phyloP scores from a whole-genome alignment of 2,113 vertebrate genomes.

The Montifringilla adamsi region DNA sequence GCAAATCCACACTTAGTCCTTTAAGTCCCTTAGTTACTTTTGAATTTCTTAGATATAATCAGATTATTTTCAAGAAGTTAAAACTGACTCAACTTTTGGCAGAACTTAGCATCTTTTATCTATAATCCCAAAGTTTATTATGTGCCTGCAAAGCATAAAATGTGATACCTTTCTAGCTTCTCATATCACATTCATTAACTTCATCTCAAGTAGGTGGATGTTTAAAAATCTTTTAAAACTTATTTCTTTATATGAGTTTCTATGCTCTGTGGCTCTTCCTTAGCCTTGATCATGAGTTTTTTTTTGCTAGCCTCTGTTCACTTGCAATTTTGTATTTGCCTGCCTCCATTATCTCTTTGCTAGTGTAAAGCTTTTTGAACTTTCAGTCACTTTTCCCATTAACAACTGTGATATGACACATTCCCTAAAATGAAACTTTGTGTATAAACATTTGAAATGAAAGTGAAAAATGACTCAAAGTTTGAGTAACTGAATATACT shows the following conservation, averaged over 20 bases:
- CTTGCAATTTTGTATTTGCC: not conserved
- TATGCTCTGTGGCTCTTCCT: not conserved
- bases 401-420: constrained; percentile 11
- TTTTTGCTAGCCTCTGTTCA: not conserved
- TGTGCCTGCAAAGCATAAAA: not conserved
- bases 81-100: not conserved
- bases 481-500: not conserved
- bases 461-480: constrained; percentile 17
- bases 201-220: not conserved
- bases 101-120: not conserved
- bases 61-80: not conserved
- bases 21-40: not conserved
- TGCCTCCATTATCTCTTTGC: constrained; percentile 24
- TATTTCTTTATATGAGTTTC: constrained; percentile 25
- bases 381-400: constrained; percentile 16
- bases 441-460: constrained; percentile 31
- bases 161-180: not conserved
- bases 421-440: constrained; percentile 20
- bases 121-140: not conserved
- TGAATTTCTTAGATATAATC: not conserved
- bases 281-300: not conserved
- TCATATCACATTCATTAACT: not conserved
- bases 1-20: not conserved
- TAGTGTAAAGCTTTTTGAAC: constrained; percentile 36
- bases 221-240: not conserved